Evolutionary conservation across 2,888 invertebrate species (phyloP).

Genomic region (Platerodrilus igneus): DNA sequence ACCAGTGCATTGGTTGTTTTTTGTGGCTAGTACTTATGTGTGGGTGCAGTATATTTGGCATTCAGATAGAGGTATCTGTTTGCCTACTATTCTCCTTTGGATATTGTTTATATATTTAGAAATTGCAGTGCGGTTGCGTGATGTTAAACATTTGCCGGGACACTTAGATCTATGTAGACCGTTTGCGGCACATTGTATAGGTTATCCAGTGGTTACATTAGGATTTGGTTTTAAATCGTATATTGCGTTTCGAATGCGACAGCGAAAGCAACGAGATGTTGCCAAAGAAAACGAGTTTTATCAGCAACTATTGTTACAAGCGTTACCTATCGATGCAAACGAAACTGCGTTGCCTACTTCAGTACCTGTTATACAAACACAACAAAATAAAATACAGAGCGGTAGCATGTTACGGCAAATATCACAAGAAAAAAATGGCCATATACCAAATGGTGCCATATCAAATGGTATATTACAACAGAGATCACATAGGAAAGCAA

Average conservation of each 20-base stretch:
- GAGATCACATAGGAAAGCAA: conserved; percentile 54
- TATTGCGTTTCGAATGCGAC: conserved; percentile 82
- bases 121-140: conserved; percentile 80
- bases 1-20: conserved; percentile 96
- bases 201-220: conserved; percentile 91
- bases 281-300: conserved; percentile 94
- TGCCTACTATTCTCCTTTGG: conserved; percentile 92
- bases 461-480: conserved; percentile 36
- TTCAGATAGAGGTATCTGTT: conserved; percentile 89
- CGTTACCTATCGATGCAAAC: conserved; percentile 65
- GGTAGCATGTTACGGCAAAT: conserved; percentile 22
- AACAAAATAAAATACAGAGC: conserved; percentile 17
- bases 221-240: conserved; percentile 95
- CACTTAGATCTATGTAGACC: conserved; percentile 89
- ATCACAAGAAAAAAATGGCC: conserved; percentile 43
- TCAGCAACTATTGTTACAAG: conserved; percentile 85
- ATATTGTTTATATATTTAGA: conserved; percentile 92
- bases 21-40: conserved; percentile 96
- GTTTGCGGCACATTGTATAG: conserved; percentile 87
- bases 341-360: conserved; percentile 13
- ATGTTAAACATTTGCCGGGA: conserved; percentile 76
- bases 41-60: conserved; percentile 99
- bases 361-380: conserved; percentile 21
- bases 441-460: conserved; percentile 43
- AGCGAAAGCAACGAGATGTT: conserved; percentile 88